Evolutionary conservation across 2,797 vertebrate species (phyloP), one percentile per base, ranked within the genome.

Genomic region (Aeoliscus strigatus): DNA sequence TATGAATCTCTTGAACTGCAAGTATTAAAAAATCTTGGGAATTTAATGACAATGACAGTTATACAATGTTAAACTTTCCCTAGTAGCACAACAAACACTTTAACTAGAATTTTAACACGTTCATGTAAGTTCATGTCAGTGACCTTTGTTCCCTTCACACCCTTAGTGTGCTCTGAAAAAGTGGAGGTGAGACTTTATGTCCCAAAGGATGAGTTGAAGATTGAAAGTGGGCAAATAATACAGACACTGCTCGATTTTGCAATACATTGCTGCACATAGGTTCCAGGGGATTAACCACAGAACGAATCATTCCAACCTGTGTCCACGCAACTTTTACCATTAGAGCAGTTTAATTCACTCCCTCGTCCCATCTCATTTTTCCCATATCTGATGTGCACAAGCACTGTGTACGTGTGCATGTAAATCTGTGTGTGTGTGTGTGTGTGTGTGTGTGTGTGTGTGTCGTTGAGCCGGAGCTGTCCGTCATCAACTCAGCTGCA

Each of bases 401-500:
- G 58, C 45, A 40, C 9, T 52, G n/a, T 34, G 28, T 50, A 8
- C 33, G 4, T 21, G 14, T 21, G 7, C 39, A 24, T 34, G 9
- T 28, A 6, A 39, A 1, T 26, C 10, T 29, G 27, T 34, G 30
- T 47, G 24, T 27, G 14, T 26, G 33, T n/a, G 30, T 46, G 33
- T 42, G 12, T 45, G 24, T 36, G 29, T n/a, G 32, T 3, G 38
- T 38, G 64, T 26, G n/a, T 34, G 44, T 38, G 55, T 51, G 28
- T 40, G 45, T 53, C 49, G 51, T 42, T 27, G 66, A 75, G 51
- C 51, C 62, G 49, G 17, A 51, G 61, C 58, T 77, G 70, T 80
- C 81, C 40, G 62, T 85, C 82, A 77, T 76, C 75, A 77, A 72
- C 76, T 70, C 74, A 77, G 81, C 77, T 81, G 70, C 79, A 87